Evolutionary conservation across 2,888 invertebrate genomes (phyloP).

Genomic region (Synergus umbraculus): DNA sequence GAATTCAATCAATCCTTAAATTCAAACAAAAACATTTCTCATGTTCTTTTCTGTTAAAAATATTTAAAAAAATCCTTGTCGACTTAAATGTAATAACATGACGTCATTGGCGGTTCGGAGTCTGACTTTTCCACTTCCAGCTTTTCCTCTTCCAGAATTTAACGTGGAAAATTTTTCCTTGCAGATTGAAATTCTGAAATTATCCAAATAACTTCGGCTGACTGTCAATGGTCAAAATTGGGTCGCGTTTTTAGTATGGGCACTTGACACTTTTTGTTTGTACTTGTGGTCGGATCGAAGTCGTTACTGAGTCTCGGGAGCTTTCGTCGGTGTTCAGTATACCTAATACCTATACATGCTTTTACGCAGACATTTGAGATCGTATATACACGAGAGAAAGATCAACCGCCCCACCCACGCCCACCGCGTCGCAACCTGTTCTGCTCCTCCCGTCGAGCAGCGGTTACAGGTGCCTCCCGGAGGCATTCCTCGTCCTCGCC

Average conservation of each 20-base stretch:
- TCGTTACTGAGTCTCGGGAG: constrained; percentile 44
- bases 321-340: constrained; percentile 47
- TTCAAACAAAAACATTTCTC: not conserved
- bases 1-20: not conserved
- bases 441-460: constrained; percentile 69
- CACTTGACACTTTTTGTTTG: not conserved
- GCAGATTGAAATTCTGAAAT: too few relatives aligned
- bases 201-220: too few relatives aligned
- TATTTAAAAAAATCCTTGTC: not conserved
- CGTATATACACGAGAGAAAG: constrained; percentile 64
- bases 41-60: not conserved
- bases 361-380: constrained; percentile 54
- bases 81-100: not conserved
- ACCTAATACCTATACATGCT: constrained; percentile 42
- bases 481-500: constrained; percentile 69
- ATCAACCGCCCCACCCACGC: constrained; percentile 76
- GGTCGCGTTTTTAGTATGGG: too few relatives aligned
- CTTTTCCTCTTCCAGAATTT: not conserved
- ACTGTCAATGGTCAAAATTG: too few relatives aligned
- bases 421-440: constrained; percentile 74
- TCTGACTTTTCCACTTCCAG: too few relatives aligned
- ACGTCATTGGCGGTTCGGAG: too few relatives aligned
- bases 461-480: constrained; percentile 75
- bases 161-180: too few relatives aligned
- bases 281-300: not conserved